A percentile compares a stretch with the other conserved stretches of the same genome.
Conservation (phyloP, 1,140 invertebrate species). For the Drosophila suzukii region DNA sequence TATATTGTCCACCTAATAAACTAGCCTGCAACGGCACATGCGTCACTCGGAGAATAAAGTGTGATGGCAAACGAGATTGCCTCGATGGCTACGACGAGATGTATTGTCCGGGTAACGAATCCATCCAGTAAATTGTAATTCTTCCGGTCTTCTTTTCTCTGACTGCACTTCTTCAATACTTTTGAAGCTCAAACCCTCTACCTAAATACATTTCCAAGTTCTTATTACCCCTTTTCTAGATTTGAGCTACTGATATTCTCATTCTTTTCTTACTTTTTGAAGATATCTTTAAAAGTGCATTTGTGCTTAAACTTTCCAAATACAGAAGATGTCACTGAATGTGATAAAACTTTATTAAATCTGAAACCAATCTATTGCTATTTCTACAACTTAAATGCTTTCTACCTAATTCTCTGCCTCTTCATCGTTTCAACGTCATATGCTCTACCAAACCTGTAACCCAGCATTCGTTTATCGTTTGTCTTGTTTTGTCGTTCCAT, state of each 20-base stretch:
- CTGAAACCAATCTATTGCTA: not conserved
- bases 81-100: constrained; percentile 90
- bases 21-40: constrained; percentile 64
- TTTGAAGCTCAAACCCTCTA: not conserved
- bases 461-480: constrained; percentile 10
- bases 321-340: not conserved
- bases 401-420: not conserved
- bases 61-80: constrained; percentile 90
- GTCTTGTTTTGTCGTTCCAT: constrained; percentile 54
- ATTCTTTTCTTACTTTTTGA: not conserved
- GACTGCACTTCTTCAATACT: not conserved
- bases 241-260: not conserved
- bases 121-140: not conserved
- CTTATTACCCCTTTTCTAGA: not conserved
- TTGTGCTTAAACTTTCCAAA: not conserved
- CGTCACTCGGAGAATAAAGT: constrained; percentile 81
- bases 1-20: constrained; percentile 21
- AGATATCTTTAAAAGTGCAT: not conserved
- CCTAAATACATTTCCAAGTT: not conserved
- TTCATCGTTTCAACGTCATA: not conserved
- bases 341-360: not conserved
- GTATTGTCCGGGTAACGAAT: constrained; percentile 85
- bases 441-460: constrained; percentile 5
- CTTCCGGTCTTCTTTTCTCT: not conserved
- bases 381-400: not conserved